Base-by-base conservation (phyloP, 2,113 vertebrate species). In the Ctenodactylus gundi region DNA sequence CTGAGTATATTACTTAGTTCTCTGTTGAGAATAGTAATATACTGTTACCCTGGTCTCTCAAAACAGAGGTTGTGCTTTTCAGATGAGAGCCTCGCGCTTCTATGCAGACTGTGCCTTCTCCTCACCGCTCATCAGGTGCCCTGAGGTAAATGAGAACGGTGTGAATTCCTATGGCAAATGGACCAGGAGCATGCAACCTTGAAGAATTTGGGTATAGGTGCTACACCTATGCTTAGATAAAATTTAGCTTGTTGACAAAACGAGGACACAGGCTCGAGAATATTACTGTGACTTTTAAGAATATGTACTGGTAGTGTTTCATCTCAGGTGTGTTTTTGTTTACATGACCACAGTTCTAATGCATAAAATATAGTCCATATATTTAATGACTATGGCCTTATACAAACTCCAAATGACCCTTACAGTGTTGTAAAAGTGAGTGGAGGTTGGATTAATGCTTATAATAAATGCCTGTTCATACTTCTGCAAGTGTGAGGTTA, bases 291-390 rank as follows among this genome's bases (percentile, higher is more conserved):
- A 31, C 31, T 0, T 23, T 44, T 91, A 70, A 41, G 60, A 84
- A n/a, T 92, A 81, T 77, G 93, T 77, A 67, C 49, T 76, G 62
- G 90, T 60, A 65, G 80, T 93, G 62, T 89, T n/a, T 70, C 80
- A 34, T 65, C 46, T n/a, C 6, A 46, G 36, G 27, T n/a, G 31
- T 62, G 44, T 53, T 64, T 84, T 20, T 73, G 57, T 55, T 90
- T 80, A 51, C 10, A 70, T 73, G 64, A 55, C 57, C 44, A 88
- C 70, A 93, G 44, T 91, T 81, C 34, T 84, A 14, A 67, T 49
- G 34, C 17, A 41, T 64, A 44, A 80, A 57, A 1, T 87, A 39
- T 70, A 89, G 60, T 41, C 18, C 25, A 49, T 60, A 6, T 55
- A 51, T 23, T 68, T 91, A 58, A 62, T 4, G 75, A 29, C 34